Conservation (phyloP, 2,797 vertebrate species). For the Pampus argenteus region DNA sequence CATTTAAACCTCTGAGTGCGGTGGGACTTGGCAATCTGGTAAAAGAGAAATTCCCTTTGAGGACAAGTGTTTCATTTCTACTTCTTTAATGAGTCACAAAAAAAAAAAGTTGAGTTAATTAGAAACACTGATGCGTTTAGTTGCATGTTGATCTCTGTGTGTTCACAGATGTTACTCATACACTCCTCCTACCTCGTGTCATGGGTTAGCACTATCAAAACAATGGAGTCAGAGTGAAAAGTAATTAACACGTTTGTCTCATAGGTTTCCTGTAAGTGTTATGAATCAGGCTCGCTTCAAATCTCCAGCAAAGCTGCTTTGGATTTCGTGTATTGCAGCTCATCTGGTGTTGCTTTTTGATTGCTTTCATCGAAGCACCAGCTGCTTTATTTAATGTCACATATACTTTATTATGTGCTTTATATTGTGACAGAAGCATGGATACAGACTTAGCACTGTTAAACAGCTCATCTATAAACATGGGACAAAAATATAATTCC, state of each 20-base stretch:
- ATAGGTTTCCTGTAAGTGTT: slow-evolving; percentile 25
- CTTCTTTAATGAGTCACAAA: slow-evolving; percentile 39
- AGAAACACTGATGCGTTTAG: background rate
- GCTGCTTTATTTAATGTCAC: slow-evolving; percentile 51
- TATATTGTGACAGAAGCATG: slow-evolving; percentile 29
- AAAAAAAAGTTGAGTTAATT: slow-evolving; percentile 40
- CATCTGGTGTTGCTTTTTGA: slow-evolving; percentile 52
- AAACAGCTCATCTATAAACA: slow-evolving; percentile 69
- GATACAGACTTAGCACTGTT: slow-evolving; percentile 37
- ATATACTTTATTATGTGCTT: slow-evolving; percentile 36
- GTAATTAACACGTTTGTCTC: slow-evolving; percentile 57
- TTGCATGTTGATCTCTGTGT: slow-evolving; percentile 11
- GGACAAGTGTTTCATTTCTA: slow-evolving; percentile 47
- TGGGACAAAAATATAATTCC: slow-evolving; percentile 31
- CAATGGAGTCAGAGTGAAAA: slow-evolving; percentile 26
- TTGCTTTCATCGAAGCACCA: slow-evolving; percentile 28
- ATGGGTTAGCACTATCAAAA: slow-evolving; percentile 16
- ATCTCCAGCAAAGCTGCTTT: slow-evolving; percentile 69
- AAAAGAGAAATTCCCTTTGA: slow-evolving; percentile 51
- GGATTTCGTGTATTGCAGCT: slow-evolving; percentile 27
- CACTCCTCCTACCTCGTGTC: slow-evolving; percentile 19
- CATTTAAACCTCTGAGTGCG: slow-evolving; percentile 65
- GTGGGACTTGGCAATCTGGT: slow-evolving; percentile 60
- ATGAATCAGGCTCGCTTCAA: slow-evolving; percentile 26
- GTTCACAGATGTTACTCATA: slow-evolving; percentile 21